phyloP scores from a whole-genome alignment of 35 echinoderm and acorn worm species.

The Eucidaris tribuloides region DNA sequence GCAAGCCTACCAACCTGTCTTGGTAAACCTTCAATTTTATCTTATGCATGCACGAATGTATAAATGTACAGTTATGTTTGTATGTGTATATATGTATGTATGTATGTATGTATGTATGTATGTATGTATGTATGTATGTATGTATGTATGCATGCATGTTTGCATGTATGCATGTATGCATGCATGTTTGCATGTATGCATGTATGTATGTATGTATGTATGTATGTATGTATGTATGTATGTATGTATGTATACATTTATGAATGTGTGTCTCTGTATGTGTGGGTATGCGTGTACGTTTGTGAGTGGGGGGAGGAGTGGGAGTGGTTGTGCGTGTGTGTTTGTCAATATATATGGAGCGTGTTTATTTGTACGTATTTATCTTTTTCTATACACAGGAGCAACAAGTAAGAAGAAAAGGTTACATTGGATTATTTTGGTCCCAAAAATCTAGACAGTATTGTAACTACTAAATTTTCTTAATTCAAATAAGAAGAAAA shows the following conservation, averaged over 20 bases:
- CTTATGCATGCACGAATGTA: not conserved
- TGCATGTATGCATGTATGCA: too few species aligned
- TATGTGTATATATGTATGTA: not conserved
- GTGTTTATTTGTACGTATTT: not conserved
- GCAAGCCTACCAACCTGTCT: too few species aligned
- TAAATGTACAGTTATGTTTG: too few species aligned
- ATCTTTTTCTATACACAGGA: not conserved
- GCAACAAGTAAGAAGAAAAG: not conserved
- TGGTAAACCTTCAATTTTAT: too few species aligned
- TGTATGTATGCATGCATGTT: too few species aligned
- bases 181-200: too few species aligned
- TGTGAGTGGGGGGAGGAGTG: not conserved
- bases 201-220: not conserved
- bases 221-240: not conserved
- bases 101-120: not conserved
- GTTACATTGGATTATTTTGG: not conserved
- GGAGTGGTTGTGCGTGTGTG: not conserved
- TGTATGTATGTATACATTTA: too few species aligned
- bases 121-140: not conserved
- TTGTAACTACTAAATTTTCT: too few species aligned
- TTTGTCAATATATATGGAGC: not conserved
- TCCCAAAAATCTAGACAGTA: too few species aligned
- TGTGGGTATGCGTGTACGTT: too few species aligned
- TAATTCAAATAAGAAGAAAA: too few species aligned
- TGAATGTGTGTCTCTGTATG: too few species aligned